These are phyloP conservation scores for Cenopis cana DNA, from an alignment of 2,888 invertebrate genomes.

Conservation along the genomic window DNA sequence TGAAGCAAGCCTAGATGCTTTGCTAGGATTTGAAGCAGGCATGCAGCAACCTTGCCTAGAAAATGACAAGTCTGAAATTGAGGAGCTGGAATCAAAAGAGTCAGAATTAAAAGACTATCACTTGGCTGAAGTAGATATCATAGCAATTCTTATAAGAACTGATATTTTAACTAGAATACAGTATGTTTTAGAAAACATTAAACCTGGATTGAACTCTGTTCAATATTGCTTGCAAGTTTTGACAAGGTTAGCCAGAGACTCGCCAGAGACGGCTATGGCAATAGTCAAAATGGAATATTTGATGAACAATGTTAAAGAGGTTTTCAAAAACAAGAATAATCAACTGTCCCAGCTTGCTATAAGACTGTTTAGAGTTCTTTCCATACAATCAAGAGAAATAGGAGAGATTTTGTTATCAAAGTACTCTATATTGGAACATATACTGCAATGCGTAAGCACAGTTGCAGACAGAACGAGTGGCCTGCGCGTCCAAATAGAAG, in stretches of 20 bases:
- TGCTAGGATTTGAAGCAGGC: slow-evolving; percentile 88
- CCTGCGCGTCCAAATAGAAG: slow-evolving; percentile 87
- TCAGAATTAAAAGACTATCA: slow-evolving; percentile 93
- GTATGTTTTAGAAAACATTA: slow-evolving; percentile 90
- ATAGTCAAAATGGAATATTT: slow-evolving; percentile 88
- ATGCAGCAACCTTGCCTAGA: slow-evolving; percentile 86
- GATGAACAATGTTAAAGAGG: slow-evolving; percentile 83
- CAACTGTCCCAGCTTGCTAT: slow-evolving; percentile 88
- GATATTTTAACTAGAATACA: slow-evolving; percentile 90
- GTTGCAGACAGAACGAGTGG: slow-evolving; percentile 80
- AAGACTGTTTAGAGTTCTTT: slow-evolving; percentile 89
- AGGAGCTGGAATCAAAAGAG: slow-evolving; percentile 82
- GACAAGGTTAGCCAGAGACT: slow-evolving; percentile 91
- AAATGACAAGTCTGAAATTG: slow-evolving; percentile 81
- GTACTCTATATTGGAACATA: slow-evolving; percentile 81
- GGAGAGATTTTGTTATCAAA: slow-evolving; percentile 81
- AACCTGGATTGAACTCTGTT: slow-evolving; percentile 89
- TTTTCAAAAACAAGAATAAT: slow-evolving; percentile 84
- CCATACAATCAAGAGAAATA: slow-evolving; percentile 85
- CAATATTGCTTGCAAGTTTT: slow-evolving; percentile 91
- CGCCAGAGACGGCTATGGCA: slow-evolving; percentile 86
- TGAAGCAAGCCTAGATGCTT: slow-evolving; percentile 89
- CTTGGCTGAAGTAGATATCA: slow-evolving; percentile 92
- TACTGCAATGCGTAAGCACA: slow-evolving; percentile 84
- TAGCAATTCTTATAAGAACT: slow-evolving; percentile 89